Percentiles rank a stretch among this genome's conserved stretches.
Conservation (phyloP, 2,113 vertebrate genomes). For the Atractosteus spatula region DNA sequence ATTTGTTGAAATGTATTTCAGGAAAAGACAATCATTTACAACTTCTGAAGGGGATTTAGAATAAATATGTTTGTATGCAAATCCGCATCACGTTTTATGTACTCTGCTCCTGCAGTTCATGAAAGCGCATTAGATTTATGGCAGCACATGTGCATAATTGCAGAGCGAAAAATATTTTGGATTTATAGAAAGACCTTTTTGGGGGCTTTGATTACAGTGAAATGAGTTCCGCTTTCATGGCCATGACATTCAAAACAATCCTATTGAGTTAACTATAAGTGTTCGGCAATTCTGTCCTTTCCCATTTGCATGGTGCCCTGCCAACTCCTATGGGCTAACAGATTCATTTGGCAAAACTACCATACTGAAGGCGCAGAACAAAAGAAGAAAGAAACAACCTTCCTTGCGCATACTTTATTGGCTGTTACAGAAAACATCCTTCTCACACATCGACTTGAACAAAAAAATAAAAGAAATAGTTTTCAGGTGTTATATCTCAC, state of each 20-base stretch:
- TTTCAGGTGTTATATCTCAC: too few species aligned
- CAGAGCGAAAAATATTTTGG: constrained; percentile 56
- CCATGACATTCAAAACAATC: constrained; percentile 70
- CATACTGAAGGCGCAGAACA: constrained; percentile 51
- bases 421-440: constrained; percentile 1
- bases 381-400: constrained; percentile 55
- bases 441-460: too few species aligned
- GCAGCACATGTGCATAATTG: constrained; percentile 76
- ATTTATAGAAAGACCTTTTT: constrained; percentile 70
- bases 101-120: constrained; percentile 90
- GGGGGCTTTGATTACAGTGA: constrained; percentile 68
- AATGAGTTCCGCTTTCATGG: constrained; percentile 72
- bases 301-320: constrained; percentile 60
- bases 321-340: constrained; percentile 56
- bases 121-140: constrained; percentile 87
- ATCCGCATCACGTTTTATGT: constrained; percentile 82
- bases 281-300: constrained; percentile 62
- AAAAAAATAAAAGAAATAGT: too few species aligned
- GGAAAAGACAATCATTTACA: constrained; percentile 94
- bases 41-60: constrained; percentile 87
- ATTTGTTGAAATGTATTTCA: constrained; percentile 96
- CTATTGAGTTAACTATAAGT: constrained; percentile 65
- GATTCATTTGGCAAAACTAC: constrained; percentile 68
- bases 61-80: constrained; percentile 86
- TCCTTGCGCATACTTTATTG: constrained; percentile 14